phyloP scores from a whole-genome alignment of 53 echinoderm and acorn worm genomes.

The Actinopyga echinites region DNA sequence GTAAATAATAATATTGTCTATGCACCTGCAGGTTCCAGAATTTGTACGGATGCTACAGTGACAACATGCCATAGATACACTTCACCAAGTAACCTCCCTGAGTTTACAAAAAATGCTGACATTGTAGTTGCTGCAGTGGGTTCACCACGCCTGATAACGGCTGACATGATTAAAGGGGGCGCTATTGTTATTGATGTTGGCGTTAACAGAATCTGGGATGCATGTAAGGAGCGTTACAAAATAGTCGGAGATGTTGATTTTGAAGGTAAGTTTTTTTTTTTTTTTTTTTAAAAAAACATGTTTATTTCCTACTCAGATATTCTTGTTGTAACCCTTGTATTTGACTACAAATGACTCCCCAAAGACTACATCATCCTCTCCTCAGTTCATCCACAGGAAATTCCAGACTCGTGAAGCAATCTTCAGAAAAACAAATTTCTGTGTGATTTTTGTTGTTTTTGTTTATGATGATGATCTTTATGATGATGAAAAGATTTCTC shows the following conservation, averaged over 20 bases:
- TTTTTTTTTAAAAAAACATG: background rate
- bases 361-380: too few relatives aligned
- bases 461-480: too few relatives aligned
- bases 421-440: too few relatives aligned
- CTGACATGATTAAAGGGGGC: slow-evolving; percentile 89
- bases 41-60: slow-evolving; percentile 77
- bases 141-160: slow-evolving; percentile 67
- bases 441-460: too few relatives aligned
- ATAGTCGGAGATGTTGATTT: slow-evolving; percentile 85
- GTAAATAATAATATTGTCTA: too few relatives aligned
- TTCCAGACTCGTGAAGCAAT: too few relatives aligned
- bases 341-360: too few relatives aligned
- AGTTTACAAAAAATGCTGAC: slow-evolving; percentile 77
- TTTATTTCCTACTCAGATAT: too few relatives aligned
- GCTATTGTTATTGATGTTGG: slow-evolving; percentile 85
- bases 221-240: slow-evolving; percentile 51
- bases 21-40: slow-evolving; percentile 50
- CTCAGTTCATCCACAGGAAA: too few relatives aligned
- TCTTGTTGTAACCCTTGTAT: too few relatives aligned
- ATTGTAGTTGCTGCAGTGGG: slow-evolving; percentile 82
- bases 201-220: slow-evolving; percentile 72
- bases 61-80: slow-evolving; percentile 90
- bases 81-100: slow-evolving; percentile 62
- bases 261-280: slow-evolving; percentile 51
- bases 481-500: too few relatives aligned